Evolutionary conservation across 2,113 vertebrate species (phyloP), one percentile per base, ranked within the genome.

Genomic region (Cavia aperea): DNA sequence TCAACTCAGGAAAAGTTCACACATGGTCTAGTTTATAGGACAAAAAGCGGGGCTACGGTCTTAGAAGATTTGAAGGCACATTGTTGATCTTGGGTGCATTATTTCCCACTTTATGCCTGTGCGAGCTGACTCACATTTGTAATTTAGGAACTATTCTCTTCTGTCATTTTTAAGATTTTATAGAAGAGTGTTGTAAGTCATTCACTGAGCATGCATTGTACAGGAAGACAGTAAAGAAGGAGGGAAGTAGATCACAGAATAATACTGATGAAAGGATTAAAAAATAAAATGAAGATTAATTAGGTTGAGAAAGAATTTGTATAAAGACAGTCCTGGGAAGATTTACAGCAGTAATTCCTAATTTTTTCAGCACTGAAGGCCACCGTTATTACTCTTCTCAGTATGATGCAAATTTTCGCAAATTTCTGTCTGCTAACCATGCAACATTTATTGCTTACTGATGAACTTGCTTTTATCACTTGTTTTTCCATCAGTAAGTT

Each of bases 401-500:
- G 78, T 66, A 56, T 87, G 89, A 83, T 36, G 70, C 31, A 54
- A 65, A 63, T 46, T 79, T 81, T 78, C 81, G 81, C 79, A 73
- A 79, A 31, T 73, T 63, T 93, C 66, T 89, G 54, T 81, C 92
- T 87, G n/a, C 75, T 60, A 78, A 26, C 31, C 31, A 51, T 63
- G 85, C 46, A 86, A 46, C 31, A 9, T n/a, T 58, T 68, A 78
- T 62, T 66, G 49, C n/a, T 79, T 81, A 13, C 73, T 63, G 85
- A 93, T 77, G 89, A 92, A 90, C 92, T 93, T 39, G 31, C 58
- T 92, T 92, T 88, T 62, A 51, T 83, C 26, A 54, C 87, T 81
- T 63, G 60, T 51, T 5, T 51, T 5, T 81, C 85, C 81, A 62
- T 63, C 8, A 39, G 58, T 5, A 36, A 81, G 36, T 63, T 62